phyloP scores from a whole-genome alignment of 2,888 invertebrate species.

The Stenolophus ochropezus region DNA sequence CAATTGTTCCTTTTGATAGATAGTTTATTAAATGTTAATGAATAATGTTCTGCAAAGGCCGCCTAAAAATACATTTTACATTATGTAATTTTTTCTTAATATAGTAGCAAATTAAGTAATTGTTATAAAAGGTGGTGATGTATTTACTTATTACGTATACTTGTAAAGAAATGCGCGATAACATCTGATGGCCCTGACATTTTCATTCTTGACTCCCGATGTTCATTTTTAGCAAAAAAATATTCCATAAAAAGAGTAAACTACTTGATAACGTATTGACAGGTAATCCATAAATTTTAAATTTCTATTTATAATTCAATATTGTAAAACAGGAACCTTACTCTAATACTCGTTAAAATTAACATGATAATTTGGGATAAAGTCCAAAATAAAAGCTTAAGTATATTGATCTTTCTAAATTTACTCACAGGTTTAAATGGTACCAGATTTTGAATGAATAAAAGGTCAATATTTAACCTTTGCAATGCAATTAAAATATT shows the following conservation, averaged over 20 bases:
- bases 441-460: constrained; percentile 14
- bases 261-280: background rate
- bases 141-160: too few relatives aligned
- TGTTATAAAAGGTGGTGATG: too few relatives aligned
- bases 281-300: background rate
- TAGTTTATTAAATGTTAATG: too few relatives aligned
- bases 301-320: background rate
- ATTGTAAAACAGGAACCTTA: background rate
- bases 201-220: background rate
- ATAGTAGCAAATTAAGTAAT: too few relatives aligned
- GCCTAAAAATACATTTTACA: too few relatives aligned
- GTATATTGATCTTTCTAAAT: constrained; percentile 15
- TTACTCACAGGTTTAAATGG: constrained; percentile 5
- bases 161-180: too few relatives aligned
- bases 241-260: background rate
- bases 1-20: too few relatives aligned
- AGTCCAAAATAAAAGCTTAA: background rate
- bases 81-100: too few relatives aligned
- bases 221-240: background rate
- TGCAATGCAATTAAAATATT: constrained; percentile 27
- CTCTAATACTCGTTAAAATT: background rate
- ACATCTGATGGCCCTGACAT: too few relatives aligned
- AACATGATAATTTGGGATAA: background rate
- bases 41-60: too few relatives aligned
- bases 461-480: constrained; percentile 32